Base-by-base conservation (phyloP, 2,797 vertebrate genomes). In the Scleropages formosus region DNA sequence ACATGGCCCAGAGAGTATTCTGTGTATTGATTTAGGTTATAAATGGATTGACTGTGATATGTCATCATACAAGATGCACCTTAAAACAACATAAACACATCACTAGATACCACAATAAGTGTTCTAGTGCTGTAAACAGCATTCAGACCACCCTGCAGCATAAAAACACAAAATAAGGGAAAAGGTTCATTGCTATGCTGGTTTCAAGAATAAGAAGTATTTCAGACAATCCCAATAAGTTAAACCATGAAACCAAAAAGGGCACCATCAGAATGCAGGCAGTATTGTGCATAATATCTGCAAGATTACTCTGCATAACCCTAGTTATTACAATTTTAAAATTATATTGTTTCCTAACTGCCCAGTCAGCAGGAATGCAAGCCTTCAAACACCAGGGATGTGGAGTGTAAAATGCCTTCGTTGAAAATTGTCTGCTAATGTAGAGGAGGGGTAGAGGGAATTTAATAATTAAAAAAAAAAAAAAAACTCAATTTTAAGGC, bases 251-350 rank as follows among this genome's bases (percentile, higher is more conserved):
- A 84, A 77, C 82, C 82, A 85, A 77, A 75, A 84, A 84, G 81
- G 86, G 86, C 82, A 75, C 16, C 81, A 61, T 22, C 58, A 75
- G 47, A 88, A 90, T 86, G 86, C 80, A 84, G 84, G 81, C 80
- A 78, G 78, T 84, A 44, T 83, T 85, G 87, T 89, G 88, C 88
- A 87, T 86, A 88, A 85, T 83, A 85, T 84, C 87, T 87, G 88
- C 85, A 88, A 88, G 86, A 86, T 85, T 85, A 85, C 81, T 84
- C 87, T 85, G 81, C 84, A 78, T 27, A 16, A 51, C 26, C 49
- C 66, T 47, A 70, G 53, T 24, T 70, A n/a, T 10, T n/a, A 49
- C n/a, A 56, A 51, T n/a, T 6, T 56, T 51, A 49, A 70, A 27
- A 58, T 56, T 8, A 59, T 69, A 46, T 75, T 18, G 74, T 65